Evolutionary conservation across 1,140 invertebrate species (phyloP).

Genomic region (Asobara japonica): DNA sequence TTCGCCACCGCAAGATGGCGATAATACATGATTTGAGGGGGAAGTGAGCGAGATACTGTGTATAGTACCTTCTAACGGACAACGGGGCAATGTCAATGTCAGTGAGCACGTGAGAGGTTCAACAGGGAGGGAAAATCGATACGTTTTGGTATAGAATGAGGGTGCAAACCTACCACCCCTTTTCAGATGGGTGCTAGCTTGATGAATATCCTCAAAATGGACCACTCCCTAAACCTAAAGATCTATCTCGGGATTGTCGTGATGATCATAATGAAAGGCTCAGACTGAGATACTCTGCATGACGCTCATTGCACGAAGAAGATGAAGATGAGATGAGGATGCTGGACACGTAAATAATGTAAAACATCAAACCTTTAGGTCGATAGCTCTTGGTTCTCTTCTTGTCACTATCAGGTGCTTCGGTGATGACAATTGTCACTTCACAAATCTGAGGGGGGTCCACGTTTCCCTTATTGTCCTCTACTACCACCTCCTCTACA

Average conservation of each 20-base stretch:
- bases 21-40: slow-evolving; percentile 19
- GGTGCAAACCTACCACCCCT: not conserved
- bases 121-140: slow-evolving; percentile 58
- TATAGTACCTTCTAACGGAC: slow-evolving; percentile 28
- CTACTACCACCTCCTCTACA: slow-evolving; percentile 19
- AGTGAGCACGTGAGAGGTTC: slow-evolving; percentile 60
- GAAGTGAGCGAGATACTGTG: slow-evolving; percentile 36
- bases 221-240: no score
- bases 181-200: not conserved
- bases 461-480: not conserved
- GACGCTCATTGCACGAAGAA: not conserved
- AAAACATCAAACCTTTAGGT: slow-evolving; percentile 30
- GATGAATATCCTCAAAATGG: not conserved
- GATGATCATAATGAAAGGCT: no score
- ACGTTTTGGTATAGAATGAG: slow-evolving; percentile 55
- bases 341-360: not conserved
- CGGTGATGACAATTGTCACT: slow-evolving; percentile 46
- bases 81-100: slow-evolving; percentile 66
- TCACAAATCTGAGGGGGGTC: slow-evolving; percentile 46
- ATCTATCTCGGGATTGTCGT: no score
- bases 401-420: slow-evolving; percentile 22
- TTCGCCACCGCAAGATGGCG: slow-evolving; percentile 58
- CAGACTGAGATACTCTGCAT: no score
- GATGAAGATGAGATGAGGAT: no score
- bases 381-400: not conserved